Evolutionary conservation across 2,888 invertebrate species (phyloP).

Genomic region (Chalcosyrphus nemorum): DNA sequence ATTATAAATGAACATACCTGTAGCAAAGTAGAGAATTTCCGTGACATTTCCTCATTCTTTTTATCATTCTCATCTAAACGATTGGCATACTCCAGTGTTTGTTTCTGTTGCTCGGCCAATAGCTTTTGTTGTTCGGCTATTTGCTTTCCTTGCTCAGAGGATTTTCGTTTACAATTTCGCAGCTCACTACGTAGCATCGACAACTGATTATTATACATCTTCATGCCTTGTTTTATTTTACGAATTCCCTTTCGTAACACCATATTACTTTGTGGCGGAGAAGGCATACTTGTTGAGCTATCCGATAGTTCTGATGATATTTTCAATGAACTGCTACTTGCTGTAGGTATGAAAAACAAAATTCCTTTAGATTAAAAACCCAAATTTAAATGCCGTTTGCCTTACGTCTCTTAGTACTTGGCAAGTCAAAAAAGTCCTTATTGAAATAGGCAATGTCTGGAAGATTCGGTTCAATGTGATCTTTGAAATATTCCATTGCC

Average conservation of each 20-base stretch:
- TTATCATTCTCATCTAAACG: slow-evolving; percentile 95
- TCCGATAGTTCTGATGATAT: slow-evolving; percentile 79
- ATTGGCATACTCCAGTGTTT: slow-evolving; percentile 90
- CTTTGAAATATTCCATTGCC: slow-evolving; percentile 99
- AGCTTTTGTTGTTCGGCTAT: slow-evolving; percentile 89
- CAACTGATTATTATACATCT: slow-evolving; percentile 92
- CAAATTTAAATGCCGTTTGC: background rate
- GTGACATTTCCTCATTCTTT: slow-evolving; percentile 94
- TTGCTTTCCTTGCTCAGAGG: slow-evolving; percentile 92
- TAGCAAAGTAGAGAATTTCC: slow-evolving; percentile 93
- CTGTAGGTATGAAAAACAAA: slow-evolving; percentile 76
- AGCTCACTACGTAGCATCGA: slow-evolving; percentile 90
- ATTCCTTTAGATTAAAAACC: slow-evolving; percentile 10
- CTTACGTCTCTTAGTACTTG: slow-evolving; percentile 81
- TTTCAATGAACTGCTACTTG: slow-evolving; percentile 77
- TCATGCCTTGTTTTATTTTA: slow-evolving; percentile 95
- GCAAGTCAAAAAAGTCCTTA: slow-evolving; percentile 89
- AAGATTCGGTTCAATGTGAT: slow-evolving; percentile 93
- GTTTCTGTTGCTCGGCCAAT: slow-evolving; percentile 88
- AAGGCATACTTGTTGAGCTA: slow-evolving; percentile 82
- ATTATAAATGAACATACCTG: slow-evolving; percentile 83
- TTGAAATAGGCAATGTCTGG: slow-evolving; percentile 95
- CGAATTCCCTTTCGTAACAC: slow-evolving; percentile 92
- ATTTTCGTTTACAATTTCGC: slow-evolving; percentile 90
- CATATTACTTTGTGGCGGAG: slow-evolving; percentile 92